Percentiles rank a stretch among this genome's conserved stretches.
These are phyloP conservation scores for Phortica okadai DNA, from an alignment of 2,888 invertebrate species.

Conservation along the genomic window DNA sequence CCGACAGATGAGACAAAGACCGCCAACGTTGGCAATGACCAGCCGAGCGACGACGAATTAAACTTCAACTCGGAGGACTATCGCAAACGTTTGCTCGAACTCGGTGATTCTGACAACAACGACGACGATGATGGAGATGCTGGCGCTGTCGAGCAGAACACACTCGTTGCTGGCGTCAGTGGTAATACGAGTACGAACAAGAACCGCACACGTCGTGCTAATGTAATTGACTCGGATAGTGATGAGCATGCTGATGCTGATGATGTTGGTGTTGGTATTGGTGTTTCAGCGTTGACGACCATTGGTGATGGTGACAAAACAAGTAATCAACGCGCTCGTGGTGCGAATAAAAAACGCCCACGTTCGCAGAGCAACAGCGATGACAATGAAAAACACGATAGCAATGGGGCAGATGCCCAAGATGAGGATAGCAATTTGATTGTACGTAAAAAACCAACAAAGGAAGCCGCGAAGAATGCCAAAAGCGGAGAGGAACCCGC, in stretches of 20 bases:
- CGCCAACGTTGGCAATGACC: conserved; percentile 15
- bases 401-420: conserved; percentile 45
- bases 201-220: conserved; percentile 70
- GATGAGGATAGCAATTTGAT: conserved; percentile 70
- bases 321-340: conserved; percentile 49
- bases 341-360: conserved; percentile 54
- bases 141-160: conserved; percentile 50
- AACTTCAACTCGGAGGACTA: conserved; percentile 75
- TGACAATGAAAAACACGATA: conserved; percentile 53
- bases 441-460: conserved; percentile 66
- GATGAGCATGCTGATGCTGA: conserved; percentile 58
- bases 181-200: conserved; percentile 61
- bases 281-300: conserved; percentile 45
- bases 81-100: conserved; percentile 72
- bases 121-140: conserved; percentile 35
- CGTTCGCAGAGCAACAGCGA: conserved; percentile 50
- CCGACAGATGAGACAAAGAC: conserved; percentile 56
- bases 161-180: conserved; percentile 49
- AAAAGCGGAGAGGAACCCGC: conserved; percentile 55
- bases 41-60: conserved; percentile 60
- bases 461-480: conserved; percentile 39
- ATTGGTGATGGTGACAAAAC: conserved; percentile 53
- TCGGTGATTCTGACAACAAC: conserved; percentile 59
- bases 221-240: conserved; percentile 75
- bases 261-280: conserved; percentile 25